phyloP scores from a whole-genome alignment of 2,113 vertebrate genomes.

The Mugil cephalus region DNA sequence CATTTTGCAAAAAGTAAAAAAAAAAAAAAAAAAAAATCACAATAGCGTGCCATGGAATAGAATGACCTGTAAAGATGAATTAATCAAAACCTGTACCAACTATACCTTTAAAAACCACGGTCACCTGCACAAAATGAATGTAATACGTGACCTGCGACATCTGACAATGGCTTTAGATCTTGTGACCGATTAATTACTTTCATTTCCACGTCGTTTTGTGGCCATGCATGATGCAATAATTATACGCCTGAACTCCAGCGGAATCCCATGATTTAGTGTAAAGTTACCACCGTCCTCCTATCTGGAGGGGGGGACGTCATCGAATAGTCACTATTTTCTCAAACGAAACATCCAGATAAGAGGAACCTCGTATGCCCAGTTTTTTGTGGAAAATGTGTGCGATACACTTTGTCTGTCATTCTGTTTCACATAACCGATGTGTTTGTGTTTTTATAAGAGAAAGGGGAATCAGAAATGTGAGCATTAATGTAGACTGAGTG shows the following conservation, averaged over 20 bases:
- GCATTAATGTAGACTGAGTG: slow-evolving; percentile 77
- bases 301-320: slow-evolving; percentile 19
- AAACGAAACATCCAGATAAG: slow-evolving; percentile 41
- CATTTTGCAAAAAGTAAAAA: slow-evolving; percentile 52
- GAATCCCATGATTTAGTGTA: slow-evolving; percentile 45
- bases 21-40: slow-evolving; percentile 39
- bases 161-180: slow-evolving; percentile 73
- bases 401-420: slow-evolving; percentile 57
- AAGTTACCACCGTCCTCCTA: slow-evolving; percentile 33
- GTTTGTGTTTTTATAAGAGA: slow-evolving; percentile 68
- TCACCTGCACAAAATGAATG: slow-evolving; percentile 82
- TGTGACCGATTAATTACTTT: slow-evolving; percentile 54
- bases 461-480: slow-evolving; percentile 62
- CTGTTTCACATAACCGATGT: slow-evolving; percentile 66
- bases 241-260: slow-evolving; percentile 61
- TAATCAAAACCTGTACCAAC: slow-evolving; percentile 64
- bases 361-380: slow-evolving; percentile 48
- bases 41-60: slow-evolving; percentile 69
- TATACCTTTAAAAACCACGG: slow-evolving; percentile 77
- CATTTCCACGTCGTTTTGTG: slow-evolving; percentile 59
- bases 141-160: slow-evolving; percentile 73
- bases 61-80: slow-evolving; percentile 61
- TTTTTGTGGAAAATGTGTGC: slow-evolving; percentile 58
- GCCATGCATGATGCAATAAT: slow-evolving; percentile 79
- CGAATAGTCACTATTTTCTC: slow-evolving; percentile 56